Evolutionary conservation across 2,113 vertebrate species (phyloP), one percentile per base, ranked within the genome.

Genomic region (Centropus bengalensis): DNA sequence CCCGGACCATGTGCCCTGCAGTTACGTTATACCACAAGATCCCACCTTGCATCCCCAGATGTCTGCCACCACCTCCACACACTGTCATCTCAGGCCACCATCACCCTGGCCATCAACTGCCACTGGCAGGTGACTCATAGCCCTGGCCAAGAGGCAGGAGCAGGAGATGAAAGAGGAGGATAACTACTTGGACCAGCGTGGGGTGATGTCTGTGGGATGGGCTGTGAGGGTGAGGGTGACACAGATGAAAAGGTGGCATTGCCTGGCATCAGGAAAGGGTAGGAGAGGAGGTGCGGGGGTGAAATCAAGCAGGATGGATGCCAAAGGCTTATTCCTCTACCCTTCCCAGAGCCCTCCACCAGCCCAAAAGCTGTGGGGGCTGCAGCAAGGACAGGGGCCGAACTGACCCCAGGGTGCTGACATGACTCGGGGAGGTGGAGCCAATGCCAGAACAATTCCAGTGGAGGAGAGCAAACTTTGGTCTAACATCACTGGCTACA

Each of bases 1-100:
- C 42, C 40, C 30, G 55, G 38, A 63, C 76, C 73, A 26, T 27
- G 73, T 92, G 94, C 83, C 92, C 86, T 76, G 71, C 44, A 26
- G 75, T 94, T 75, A 82, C 63, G 30, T 91, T 83, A 80, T 74
- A 71, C 76, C 88, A 32, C 58, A 70, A 22, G 82, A 88, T 88
- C 88, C 88, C 88, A 86, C 68, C 92, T 64, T 62, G 56, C 66
- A 82, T 14, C 82, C 68, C 52, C 71, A 83, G 42, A 45, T 2
- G 3, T 69, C 24, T 51, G 54, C 82, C 68, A 76, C 54, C 70
- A 58, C 45, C 69, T 75, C 56, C 82, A 33, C 33, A 27, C 6
- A 2, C 52, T 74, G 54, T 56, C 49, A 16, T 49, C 82, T 88
- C 71, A 40, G 44, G 21, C 40, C 82, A 51, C 49, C 15, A 5